Evolutionary conservation across 2,888 invertebrate species (phyloP), one percentile per base, ranked within the genome.

Genomic region (Dicyrtomina minuta): DNA sequence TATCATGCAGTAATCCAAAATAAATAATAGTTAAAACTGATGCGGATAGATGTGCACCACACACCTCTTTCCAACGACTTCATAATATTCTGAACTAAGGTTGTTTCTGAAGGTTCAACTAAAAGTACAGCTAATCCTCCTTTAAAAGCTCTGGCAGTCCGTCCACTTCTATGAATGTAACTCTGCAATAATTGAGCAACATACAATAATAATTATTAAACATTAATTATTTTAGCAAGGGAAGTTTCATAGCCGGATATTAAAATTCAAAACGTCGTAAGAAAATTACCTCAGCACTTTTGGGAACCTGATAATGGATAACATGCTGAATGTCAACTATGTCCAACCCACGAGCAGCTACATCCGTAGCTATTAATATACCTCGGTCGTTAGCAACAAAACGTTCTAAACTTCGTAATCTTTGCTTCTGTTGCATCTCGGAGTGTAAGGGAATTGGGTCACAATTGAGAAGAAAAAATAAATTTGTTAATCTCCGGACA

Each of bases 281-380:
- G 15, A 51, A 41, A n/a, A 56, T 72, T 78, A 88, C 89, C 85
- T 98, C 97, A 10, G 92, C 91, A 0, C 96, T 96, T 79, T 91
- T 87, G 0, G 97, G 97, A 44, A 97, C 95, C 82, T 92, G 96
- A 83, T 96, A 99, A 82, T 99, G 99, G 73, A 99, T 86, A 1
- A 99, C 97, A 83, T 97, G 95, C 77, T 96, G 89, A 1, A 99
- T 90, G 78, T 89, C 87, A 0, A 94, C 92, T 78, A 99, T 96
- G 83, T 99, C 99, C 55, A 99, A 83, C 0, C 99, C 99, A 69
- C 99, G 86, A 0, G 99, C 96, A 0, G 99, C 98, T 5, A 99
- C 97, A 84, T 99, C 99, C 0, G 96, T 98, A 0, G 88, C 87
- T 2, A 98, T 89, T 70, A 99, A 87, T 8, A 99, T 81, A 0